Percentiles rank a stretch among this genome's conserved stretches.
Conservation (phyloP, 2,888 invertebrate species). For the Drosophila nr. perissopoda region DNA sequence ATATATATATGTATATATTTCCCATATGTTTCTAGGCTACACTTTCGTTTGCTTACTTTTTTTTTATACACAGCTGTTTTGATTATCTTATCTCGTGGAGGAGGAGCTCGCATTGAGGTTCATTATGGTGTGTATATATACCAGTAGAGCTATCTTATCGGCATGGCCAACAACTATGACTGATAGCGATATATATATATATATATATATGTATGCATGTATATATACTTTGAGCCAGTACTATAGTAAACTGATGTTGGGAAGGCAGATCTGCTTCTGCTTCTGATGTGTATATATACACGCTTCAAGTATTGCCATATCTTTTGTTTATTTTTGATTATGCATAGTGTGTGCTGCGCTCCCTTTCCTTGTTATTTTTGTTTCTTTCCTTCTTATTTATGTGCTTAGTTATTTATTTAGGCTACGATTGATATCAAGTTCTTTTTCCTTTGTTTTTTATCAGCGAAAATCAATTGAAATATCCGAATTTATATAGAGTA, state of each 20-base stretch:
- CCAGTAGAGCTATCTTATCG: conserved; percentile 58
- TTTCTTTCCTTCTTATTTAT: not conserved
- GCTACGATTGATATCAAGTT: conserved; percentile 14
- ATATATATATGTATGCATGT: conserved; percentile 4
- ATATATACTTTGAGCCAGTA: conserved; percentile 12
- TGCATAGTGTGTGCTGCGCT: conserved; percentile 22
- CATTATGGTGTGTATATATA: conserved; percentile 3
- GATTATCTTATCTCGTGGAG: conserved; percentile 61
- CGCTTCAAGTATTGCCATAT: conserved; percentile 33
- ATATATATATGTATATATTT: conserved; percentile 1
- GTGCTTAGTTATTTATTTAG: conserved; percentile 13
- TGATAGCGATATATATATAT: conserved; percentile 48
- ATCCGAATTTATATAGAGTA: conserved; percentile 28
- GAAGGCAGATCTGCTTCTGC: conserved; percentile 45
- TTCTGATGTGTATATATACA: conserved; percentile 3
- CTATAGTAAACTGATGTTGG: not conserved
- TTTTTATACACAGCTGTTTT: conserved; percentile 73
- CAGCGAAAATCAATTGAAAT: conserved; percentile 63
- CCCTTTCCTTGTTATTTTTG: not conserved
- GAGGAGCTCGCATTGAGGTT: conserved; percentile 32
- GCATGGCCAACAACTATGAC: conserved; percentile 69
- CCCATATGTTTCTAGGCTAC: conserved; percentile 22
- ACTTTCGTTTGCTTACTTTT: conserved; percentile 63
- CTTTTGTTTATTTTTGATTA: conserved; percentile 72
- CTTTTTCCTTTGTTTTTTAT: conserved; percentile 27